phyloP scores from a whole-genome alignment of 2,888 invertebrate species.

The Dryobotodes eremita region DNA sequence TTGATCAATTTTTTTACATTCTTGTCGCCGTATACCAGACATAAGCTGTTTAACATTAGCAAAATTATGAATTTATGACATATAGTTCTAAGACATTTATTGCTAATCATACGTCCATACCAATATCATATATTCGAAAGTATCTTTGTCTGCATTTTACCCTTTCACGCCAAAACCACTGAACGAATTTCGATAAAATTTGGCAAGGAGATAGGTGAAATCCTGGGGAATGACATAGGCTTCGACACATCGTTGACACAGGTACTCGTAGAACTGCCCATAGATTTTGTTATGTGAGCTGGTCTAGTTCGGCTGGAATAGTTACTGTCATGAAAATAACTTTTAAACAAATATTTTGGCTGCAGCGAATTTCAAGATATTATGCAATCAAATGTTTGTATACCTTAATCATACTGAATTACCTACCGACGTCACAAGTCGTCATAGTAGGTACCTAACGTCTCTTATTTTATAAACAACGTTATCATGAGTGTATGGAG shows the following conservation, averaged over 20 bases:
- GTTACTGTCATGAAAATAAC: background rate
- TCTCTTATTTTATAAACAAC: slow-evolving; percentile 26
- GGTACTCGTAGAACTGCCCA: background rate
- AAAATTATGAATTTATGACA: background rate
- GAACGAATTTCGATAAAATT: no score
- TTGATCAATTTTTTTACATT: background rate
- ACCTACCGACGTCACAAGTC: background rate
- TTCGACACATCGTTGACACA: slow-evolving; percentile 10
- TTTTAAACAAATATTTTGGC: background rate
- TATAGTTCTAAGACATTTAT: slow-evolving; percentile 2
- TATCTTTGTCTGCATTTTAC: no score
- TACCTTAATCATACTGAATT: background rate
- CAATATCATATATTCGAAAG: no score
- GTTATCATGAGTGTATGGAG: slow-evolving; percentile 21
- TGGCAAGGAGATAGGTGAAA: no score
- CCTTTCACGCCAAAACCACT: no score
- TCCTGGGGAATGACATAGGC: no score
- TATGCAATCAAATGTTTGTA: background rate
- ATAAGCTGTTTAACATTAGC: background rate
- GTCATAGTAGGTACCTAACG: background rate
- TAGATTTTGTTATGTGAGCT: slow-evolving; percentile 10
- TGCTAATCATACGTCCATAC: background rate
- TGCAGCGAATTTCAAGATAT: background rate
- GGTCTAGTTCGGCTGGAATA: slow-evolving; percentile 11
- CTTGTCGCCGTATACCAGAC: background rate